These are phyloP conservation scores for Octodonta nipae DNA, from an alignment of 2,888 invertebrate species.

Conservation along the genomic window DNA sequence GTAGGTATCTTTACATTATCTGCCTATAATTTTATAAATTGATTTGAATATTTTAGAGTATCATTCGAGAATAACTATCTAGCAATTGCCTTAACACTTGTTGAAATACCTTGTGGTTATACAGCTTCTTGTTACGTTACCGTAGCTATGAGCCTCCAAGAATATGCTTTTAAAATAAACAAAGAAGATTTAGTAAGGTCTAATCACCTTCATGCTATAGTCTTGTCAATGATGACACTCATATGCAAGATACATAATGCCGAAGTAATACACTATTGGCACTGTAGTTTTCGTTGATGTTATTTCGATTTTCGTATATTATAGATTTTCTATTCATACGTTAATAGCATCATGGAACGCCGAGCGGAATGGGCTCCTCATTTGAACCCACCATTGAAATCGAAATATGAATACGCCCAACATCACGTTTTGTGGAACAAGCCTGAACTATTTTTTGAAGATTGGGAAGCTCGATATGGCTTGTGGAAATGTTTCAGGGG, in stretches of 20 bases:
- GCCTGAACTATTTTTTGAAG: slow-evolving; percentile 48
- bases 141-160: slow-evolving; percentile 48
- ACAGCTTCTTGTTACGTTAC: slow-evolving; percentile 46
- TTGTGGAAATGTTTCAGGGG: slow-evolving; percentile 46
- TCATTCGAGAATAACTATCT: slow-evolving; percentile 42
- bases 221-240: slow-evolving; percentile 46
- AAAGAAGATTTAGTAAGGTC: slow-evolving; percentile 27
- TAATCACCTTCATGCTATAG: slow-evolving; percentile 46
- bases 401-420: slow-evolving; percentile 40
- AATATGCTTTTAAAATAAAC: slow-evolving; percentile 36
- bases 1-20: no score
- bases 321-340: slow-evolving; percentile 42
- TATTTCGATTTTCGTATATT: slow-evolving; percentile 20
- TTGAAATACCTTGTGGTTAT: slow-evolving; percentile 49
- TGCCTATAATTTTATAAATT: not conserved
- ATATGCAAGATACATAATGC: slow-evolving; percentile 51
- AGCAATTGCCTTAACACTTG: slow-evolving; percentile 41
- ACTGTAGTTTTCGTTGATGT: not conserved
- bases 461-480: slow-evolving; percentile 51
- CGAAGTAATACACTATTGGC: slow-evolving; percentile 18
- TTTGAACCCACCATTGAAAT: slow-evolving; percentile 46
- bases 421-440: slow-evolving; percentile 48
- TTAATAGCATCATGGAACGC: slow-evolving; percentile 42
- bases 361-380: slow-evolving; percentile 50
- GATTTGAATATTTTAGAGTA: slow-evolving; percentile 1